These are phyloP conservation scores for Baccha elongata DNA, from an alignment of 2,888 invertebrate species.

Conservation along the genomic window DNA sequence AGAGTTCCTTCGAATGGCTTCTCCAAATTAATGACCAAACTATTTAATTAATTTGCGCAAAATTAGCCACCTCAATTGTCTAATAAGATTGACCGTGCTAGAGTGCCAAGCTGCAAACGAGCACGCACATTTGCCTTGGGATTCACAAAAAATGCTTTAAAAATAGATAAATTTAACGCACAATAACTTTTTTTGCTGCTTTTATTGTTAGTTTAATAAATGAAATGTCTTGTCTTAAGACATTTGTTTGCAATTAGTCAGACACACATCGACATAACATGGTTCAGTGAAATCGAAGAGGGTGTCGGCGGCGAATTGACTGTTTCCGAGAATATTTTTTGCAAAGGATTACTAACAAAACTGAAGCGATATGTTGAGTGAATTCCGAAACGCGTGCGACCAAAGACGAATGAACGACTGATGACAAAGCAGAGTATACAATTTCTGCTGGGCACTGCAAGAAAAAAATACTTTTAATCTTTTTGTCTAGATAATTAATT, in stretches of 20 bases:
- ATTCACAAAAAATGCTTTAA: neutral
- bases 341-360: slow-evolving; percentile 31
- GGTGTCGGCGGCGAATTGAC: slow-evolving; percentile 33
- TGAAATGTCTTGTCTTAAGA: slow-evolving; percentile 19
- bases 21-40: neutral
- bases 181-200: neutral
- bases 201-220: slow-evolving; percentile 12
- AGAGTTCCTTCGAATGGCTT: neutral
- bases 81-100: slow-evolving; percentile 13
- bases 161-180: slow-evolving; percentile 14
- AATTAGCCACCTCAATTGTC: neutral
- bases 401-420: slow-evolving; percentile 10
- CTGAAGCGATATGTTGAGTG: neutral
- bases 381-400: slow-evolving; percentile 35
- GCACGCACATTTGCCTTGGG: slow-evolving; percentile 17
- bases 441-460: slow-evolving; percentile 16
- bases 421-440: slow-evolving; percentile 38
- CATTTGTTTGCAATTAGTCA: slow-evolving; percentile 35
- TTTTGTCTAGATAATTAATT: slow-evolving; percentile 20
- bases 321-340: slow-evolving; percentile 19
- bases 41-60: slow-evolving; percentile 4
- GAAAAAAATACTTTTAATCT: slow-evolving; percentile 15
- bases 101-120: slow-evolving; percentile 2
- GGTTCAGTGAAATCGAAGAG: slow-evolving; percentile 15
- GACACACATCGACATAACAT: neutral